Conservation (phyloP, 2,888 invertebrate species). For the Ceraclea dissimilis region DNA sequence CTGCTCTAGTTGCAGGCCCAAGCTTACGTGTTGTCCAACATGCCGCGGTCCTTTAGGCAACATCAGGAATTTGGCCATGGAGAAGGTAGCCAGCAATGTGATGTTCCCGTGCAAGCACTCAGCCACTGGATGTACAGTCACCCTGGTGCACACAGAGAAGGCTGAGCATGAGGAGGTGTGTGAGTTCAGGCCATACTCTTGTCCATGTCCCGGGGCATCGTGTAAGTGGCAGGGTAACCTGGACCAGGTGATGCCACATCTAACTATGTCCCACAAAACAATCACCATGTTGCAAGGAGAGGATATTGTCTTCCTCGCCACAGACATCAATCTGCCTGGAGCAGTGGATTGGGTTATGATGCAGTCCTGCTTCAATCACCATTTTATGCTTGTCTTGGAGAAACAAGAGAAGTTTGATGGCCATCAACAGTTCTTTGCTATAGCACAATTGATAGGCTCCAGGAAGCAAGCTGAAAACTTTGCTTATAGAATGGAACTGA, state of each 20-base stretch:
- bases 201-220: constrained; percentile 98
- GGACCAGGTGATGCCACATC: constrained; percentile 97
- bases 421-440: constrained; percentile 94
- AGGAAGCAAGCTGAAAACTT: constrained; percentile 99
- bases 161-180: constrained; percentile 98
- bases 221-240: constrained; percentile 99
- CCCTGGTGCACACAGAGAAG: constrained; percentile 94
- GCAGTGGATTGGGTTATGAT: constrained; percentile 99
- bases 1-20: constrained; percentile 94
- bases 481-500: constrained; percentile 95
- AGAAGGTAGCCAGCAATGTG: constrained; percentile 96
- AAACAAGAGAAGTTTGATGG: constrained; percentile 98
- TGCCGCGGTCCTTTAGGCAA: constrained; percentile 95
- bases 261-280: constrained; percentile 95
- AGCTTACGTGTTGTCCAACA: constrained; percentile 95
- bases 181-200: constrained; percentile 96
- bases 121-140: constrained; percentile 87
- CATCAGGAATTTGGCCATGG: constrained; percentile 98
- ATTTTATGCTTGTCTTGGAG: constrained; percentile 98
- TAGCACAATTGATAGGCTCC: constrained; percentile 97
- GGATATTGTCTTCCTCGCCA: constrained; percentile 98
- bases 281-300: constrained; percentile 98
- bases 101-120: constrained; percentile 99
- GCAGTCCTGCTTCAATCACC: constrained; percentile 99
- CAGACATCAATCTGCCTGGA: constrained; percentile 98